phyloP scores from a whole-genome alignment of 2,113 vertebrate genomes.

The Ploceus nigricollis region DNA sequence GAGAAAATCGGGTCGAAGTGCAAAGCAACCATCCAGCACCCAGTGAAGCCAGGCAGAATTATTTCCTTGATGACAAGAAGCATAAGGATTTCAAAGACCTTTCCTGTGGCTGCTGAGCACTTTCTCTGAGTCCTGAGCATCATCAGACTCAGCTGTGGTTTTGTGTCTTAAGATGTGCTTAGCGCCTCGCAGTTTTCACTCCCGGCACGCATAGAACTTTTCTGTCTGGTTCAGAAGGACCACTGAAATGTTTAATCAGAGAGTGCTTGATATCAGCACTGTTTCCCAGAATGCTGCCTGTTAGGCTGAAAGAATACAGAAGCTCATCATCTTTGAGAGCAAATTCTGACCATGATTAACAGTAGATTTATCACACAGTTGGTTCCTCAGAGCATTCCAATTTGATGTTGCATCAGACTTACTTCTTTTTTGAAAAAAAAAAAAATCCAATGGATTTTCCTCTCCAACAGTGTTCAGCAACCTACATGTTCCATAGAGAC shows the following conservation, averaged over 20 bases:
- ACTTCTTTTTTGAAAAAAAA: background rate
- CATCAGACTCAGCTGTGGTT: background rate
- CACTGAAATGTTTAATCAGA: background rate
- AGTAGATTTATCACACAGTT: background rate
- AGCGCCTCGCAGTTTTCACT: background rate
- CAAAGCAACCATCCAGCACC: background rate
- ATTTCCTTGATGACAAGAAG: background rate
- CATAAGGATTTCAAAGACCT: background rate
- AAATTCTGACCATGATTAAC: background rate
- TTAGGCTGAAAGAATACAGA: background rate
- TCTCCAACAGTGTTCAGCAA: background rate
- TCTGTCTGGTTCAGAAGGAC: background rate
- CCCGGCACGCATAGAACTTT: background rate
- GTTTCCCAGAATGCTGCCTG: background rate
- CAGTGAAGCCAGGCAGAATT: background rate
- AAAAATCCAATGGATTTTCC: background rate
- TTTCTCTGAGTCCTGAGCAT: background rate
- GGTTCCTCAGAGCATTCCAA: background rate
- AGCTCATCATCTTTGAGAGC: background rate
- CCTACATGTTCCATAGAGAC: conserved; percentile 30
- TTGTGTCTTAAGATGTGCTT: background rate
- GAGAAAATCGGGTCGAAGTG: background rate
- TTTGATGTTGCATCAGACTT: background rate
- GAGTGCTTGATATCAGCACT: background rate
- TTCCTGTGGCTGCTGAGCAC: background rate